These are phyloP conservation scores for Hemicrepidius hirtus DNA, from an alignment of 2,888 invertebrate species.

Conservation along the genomic window DNA sequence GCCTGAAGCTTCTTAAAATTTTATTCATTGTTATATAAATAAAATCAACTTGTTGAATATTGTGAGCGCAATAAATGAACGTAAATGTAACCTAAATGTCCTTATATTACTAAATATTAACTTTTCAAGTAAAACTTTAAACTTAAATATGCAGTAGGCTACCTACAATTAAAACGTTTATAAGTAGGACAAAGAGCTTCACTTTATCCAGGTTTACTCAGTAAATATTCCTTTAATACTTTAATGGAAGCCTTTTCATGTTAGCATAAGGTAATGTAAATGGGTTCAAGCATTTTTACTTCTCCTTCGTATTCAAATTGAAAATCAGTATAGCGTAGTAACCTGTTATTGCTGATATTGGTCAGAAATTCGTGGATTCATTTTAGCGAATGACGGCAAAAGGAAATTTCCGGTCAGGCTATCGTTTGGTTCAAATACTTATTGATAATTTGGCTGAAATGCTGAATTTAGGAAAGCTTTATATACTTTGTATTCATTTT, in stretches of 20 bases:
- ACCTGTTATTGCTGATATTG: background rate
- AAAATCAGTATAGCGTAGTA: background rate
- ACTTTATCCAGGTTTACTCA: background rate
- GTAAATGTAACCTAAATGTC: too few relatives aligned
- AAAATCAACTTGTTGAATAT: too few relatives aligned
- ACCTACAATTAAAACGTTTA: background rate
- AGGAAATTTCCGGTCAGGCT: constrained; percentile 31
- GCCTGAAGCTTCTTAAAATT: too few relatives aligned
- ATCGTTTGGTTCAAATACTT: constrained; percentile 6
- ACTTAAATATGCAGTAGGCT: background rate
- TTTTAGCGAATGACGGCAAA: constrained; percentile 17
- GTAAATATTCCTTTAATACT: constrained; percentile 19
- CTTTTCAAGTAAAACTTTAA: too few relatives aligned
- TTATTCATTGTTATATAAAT: too few relatives aligned
- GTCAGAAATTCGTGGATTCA: background rate
- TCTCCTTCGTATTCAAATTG: background rate
- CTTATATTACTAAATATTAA: too few relatives aligned
- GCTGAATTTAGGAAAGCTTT: background rate
- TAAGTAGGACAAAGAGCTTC: background rate
- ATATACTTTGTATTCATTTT: background rate
- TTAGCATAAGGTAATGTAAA: constrained; percentile 10
- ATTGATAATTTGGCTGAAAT: constrained; percentile 22
- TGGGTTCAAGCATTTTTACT: constrained; percentile 8
- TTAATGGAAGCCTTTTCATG: constrained; percentile 4
- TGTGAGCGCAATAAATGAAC: too few relatives aligned